Evolutionary conservation across 2,113 vertebrate species (phyloP).

Genomic region (Leucoraja erinaceus): DNA sequence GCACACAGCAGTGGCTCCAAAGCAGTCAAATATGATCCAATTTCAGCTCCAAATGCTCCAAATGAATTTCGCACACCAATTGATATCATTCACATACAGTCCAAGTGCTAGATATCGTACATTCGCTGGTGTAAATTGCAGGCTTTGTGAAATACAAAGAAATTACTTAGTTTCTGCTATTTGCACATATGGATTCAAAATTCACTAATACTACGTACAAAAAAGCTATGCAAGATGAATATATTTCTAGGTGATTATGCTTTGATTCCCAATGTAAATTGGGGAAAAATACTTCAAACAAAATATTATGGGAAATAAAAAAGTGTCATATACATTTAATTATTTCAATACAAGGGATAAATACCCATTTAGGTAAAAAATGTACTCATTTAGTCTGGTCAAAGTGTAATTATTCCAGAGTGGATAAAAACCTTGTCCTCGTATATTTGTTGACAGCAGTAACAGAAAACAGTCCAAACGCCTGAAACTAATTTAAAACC

Average conservation of each 20-base stretch:
- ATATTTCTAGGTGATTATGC: background rate
- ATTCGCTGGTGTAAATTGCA: too few relatives aligned
- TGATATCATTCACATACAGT: too few relatives aligned
- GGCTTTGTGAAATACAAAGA: too few relatives aligned
- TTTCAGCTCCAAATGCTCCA: too few relatives aligned
- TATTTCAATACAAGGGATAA: background rate
- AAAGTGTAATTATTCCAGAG: constrained; percentile 44
- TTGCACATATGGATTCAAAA: too few relatives aligned
- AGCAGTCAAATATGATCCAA: too few relatives aligned
- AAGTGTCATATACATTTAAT: background rate
- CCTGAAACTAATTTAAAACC: constrained; percentile 42
- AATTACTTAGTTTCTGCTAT: too few relatives aligned
- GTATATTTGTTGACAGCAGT: constrained; percentile 43
- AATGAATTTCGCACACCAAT: too few relatives aligned
- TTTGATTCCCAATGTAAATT: background rate
- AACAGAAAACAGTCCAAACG: constrained; percentile 41
- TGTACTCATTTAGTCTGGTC: constrained; percentile 47
- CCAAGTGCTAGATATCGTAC: too few relatives aligned
- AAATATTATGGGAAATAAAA: background rate
- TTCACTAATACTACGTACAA: too few relatives aligned
- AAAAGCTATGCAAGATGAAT: too few relatives aligned
- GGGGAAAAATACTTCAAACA: background rate
- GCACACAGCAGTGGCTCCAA: too few relatives aligned
- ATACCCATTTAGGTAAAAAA: background rate
- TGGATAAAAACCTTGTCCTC: constrained; percentile 37